Evolutionary conservation across 1,140 invertebrate genomes (phyloP).

Genomic region (Varroa destructor): DNA sequence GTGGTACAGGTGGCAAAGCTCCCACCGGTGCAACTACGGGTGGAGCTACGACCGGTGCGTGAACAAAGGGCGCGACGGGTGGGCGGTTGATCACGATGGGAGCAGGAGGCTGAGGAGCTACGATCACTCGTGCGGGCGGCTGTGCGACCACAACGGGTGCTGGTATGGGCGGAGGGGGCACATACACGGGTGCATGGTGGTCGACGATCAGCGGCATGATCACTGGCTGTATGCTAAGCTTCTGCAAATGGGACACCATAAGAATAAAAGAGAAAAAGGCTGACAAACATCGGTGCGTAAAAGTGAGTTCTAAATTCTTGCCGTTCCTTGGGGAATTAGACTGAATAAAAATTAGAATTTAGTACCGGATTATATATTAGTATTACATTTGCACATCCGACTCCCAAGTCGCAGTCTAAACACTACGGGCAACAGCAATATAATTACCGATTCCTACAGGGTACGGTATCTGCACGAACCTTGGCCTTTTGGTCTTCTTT

Average conservation of each 20-base stretch:
- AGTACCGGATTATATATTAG: too few species aligned
- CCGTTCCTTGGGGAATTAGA: too few species aligned
- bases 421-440: too few species aligned
- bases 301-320: too few species aligned
- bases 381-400: too few species aligned
- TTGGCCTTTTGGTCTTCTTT: conserved; percentile 22
- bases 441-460: too few species aligned
- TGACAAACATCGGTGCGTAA: too few species aligned
- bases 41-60: neutral
- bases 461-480: neutral
- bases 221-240: conserved; percentile 25
- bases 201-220: conserved; percentile 22
- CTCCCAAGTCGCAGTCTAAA: too few species aligned
- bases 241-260: neutral
- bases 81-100: neutral
- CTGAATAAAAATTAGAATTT: too few species aligned
- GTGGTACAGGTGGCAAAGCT: conserved; percentile 4
- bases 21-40: neutral
- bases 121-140: neutral
- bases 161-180: neutral
- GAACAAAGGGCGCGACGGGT: neutral
- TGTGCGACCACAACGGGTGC: neutral
- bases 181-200: neutral
- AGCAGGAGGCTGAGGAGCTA: conserved; percentile 7
- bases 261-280: too few species aligned